These are phyloP conservation scores for Limnephilus marmoratus DNA, from an alignment of 2,888 invertebrate species.

Conservation along the genomic window DNA sequence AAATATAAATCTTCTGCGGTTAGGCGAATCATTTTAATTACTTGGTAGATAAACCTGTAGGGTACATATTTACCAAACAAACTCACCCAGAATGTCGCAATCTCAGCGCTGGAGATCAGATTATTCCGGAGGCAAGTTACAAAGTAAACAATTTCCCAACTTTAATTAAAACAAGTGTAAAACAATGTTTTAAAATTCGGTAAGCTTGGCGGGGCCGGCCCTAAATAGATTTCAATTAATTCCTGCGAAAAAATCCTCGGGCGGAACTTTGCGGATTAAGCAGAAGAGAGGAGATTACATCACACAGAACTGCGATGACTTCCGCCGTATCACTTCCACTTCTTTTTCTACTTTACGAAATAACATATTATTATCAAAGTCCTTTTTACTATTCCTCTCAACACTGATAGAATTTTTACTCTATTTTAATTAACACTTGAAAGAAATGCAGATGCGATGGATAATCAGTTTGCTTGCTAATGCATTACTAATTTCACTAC, in stretches of 20 bases:
- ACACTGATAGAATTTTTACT: not conserved
- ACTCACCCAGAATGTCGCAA: constrained; percentile 39
- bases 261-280: constrained; percentile 19
- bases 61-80: constrained; percentile 40
- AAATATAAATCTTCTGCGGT: not conserved
- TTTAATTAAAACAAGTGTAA: constrained; percentile 55
- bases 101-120: constrained; percentile 46
- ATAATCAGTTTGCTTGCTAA: not conserved
- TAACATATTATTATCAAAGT: not conserved
- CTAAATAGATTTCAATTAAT: constrained; percentile 48
- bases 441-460: not conserved
- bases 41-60: not conserved
- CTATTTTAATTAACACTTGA: not conserved
- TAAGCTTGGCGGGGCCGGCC: constrained; percentile 8
- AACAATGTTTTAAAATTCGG: constrained; percentile 47
- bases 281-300: not conserved
- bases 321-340: not conserved
- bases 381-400: not conserved
- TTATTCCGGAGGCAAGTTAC: constrained; percentile 48
- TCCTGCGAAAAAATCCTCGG: constrained; percentile 29
- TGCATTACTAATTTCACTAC: not conserved
- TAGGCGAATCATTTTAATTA: constrained; percentile 44
- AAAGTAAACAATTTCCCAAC: constrained; percentile 55
- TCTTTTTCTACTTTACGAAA: not conserved
- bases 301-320: not conserved